Conservation (phyloP, 2,888 invertebrate species). For the Leistus spinibarbis region DNA sequence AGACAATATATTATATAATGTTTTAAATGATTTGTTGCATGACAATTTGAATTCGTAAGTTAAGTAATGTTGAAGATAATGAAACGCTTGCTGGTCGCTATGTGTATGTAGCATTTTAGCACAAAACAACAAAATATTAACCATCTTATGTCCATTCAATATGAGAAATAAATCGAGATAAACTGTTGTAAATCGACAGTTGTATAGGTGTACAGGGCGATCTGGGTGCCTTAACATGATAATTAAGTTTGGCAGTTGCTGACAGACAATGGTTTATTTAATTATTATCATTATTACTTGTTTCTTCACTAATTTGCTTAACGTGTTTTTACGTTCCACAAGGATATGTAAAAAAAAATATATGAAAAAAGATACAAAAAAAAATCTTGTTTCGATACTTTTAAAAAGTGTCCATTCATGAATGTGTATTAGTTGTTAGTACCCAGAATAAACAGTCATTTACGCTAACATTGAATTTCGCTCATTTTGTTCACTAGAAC, state of each 20-base stretch:
- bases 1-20: constrained; percentile 1
- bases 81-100: constrained; percentile 36
- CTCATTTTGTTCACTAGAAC: constrained; percentile 37
- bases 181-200: constrained; percentile 34
- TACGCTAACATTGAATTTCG: constrained; percentile 35
- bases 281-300: constrained; percentile 13
- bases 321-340: constrained; percentile 23
- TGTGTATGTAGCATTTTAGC: constrained; percentile 39
- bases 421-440: constrained; percentile 37
- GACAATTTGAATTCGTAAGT: constrained; percentile 33
- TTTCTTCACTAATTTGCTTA: constrained; percentile 29
- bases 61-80: constrained; percentile 6
- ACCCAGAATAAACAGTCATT: constrained; percentile 34
- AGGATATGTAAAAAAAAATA: constrained; percentile 11
- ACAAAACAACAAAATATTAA: constrained; percentile 25
- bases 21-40: constrained; percentile 9
- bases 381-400: constrained; percentile 12
- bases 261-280: constrained; percentile 32
- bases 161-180: constrained; percentile 32
- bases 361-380: background rate
- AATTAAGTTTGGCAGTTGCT: constrained; percentile 37
- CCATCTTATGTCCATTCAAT: constrained; percentile 34
- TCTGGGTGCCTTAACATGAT: constrained; percentile 40
- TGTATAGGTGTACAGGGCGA: constrained; percentile 40
- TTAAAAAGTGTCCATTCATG: constrained; percentile 29